These are phyloP conservation scores for Aphelenchoides bicaudatus DNA, from an alignment of 2,888 invertebrate genomes.

Conservation along the genomic window DNA sequence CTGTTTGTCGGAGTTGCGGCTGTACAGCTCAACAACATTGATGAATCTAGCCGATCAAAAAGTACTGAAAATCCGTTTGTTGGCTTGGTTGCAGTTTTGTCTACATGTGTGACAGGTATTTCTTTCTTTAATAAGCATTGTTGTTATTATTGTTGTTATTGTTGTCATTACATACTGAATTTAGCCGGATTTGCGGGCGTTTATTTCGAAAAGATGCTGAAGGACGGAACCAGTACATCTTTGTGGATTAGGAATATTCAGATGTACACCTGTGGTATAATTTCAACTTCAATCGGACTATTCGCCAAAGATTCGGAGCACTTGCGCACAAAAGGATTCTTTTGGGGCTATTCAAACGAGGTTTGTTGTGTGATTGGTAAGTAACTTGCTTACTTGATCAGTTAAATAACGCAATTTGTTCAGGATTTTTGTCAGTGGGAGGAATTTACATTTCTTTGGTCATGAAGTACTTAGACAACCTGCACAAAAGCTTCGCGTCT, in stretches of 20 bases:
- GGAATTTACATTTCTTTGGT: conserved; percentile 61
- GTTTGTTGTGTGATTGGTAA: conserved; percentile 56
- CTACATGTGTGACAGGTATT: conserved; percentile 60
- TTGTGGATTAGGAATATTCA: conserved; percentile 61
- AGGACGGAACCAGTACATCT: conserved; percentile 56
- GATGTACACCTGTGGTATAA: conserved; percentile 60
- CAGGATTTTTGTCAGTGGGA: conserved; percentile 53
- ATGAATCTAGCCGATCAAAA: conserved; percentile 12
- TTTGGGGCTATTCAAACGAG: conserved; percentile 54
- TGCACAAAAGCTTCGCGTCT: conserved; percentile 60
- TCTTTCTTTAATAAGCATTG: no score
- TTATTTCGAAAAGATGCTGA: conserved; percentile 61
- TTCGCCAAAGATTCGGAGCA: conserved; percentile 43
- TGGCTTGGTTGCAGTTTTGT: conserved; percentile 57
- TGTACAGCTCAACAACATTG: conserved; percentile 43
- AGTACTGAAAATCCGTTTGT: conserved; percentile 49
- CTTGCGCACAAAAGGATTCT: conserved; percentile 54
- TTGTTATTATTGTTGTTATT: no score
- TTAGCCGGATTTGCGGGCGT: conserved; percentile 62
- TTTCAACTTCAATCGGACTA: conserved; percentile 50
- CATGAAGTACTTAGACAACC: conserved; percentile 60
- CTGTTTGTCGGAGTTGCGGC: conserved; percentile 59
- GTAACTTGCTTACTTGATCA: conserved; percentile 17
- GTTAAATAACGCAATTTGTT: conserved; percentile 17
- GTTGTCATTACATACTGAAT: no score